A percentile compares a stretch with the other conserved stretches of the same genome.
Conservation (phyloP, 2,797 vertebrate species). For the Octomys mimax region DNA sequence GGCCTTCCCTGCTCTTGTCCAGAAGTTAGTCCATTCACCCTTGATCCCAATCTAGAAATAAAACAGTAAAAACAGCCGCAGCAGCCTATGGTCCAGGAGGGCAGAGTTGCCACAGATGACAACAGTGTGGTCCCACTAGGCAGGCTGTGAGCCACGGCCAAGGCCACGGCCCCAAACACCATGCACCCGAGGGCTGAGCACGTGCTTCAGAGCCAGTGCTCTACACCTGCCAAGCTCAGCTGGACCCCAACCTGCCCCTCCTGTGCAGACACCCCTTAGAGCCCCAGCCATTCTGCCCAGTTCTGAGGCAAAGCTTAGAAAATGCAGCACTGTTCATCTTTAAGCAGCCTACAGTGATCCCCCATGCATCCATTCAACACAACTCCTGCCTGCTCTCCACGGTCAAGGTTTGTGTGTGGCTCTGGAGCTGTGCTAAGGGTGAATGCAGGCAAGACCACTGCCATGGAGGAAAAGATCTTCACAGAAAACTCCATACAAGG, state of each 20-base stretch:
- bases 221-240: too few relatives aligned
- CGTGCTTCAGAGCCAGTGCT: not conserved
- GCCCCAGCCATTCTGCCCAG: fast-evolving
- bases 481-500: not conserved
- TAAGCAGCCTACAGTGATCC: not conserved
- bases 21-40: not conserved
- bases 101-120: not conserved
- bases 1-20: not conserved
- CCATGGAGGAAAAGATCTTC: not conserved
- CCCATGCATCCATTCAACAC: not conserved
- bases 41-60: not conserved
- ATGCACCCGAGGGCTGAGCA: not conserved
- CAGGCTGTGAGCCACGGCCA: not conserved
- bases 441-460: not conserved
- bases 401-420: fast-evolving
- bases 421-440: not conserved
- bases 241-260: not conserved
- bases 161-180: not conserved
- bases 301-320: not conserved
- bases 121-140: not conserved
- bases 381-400: not conserved
- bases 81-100: not conserved
- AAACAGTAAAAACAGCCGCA: not conserved
- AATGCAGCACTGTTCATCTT: not conserved
- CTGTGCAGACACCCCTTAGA: not conserved